Evolutionary conservation across 2,888 invertebrate genomes (phyloP), one percentile per base, ranked within the genome.

Genomic region (Zeuzera pyrina): DNA sequence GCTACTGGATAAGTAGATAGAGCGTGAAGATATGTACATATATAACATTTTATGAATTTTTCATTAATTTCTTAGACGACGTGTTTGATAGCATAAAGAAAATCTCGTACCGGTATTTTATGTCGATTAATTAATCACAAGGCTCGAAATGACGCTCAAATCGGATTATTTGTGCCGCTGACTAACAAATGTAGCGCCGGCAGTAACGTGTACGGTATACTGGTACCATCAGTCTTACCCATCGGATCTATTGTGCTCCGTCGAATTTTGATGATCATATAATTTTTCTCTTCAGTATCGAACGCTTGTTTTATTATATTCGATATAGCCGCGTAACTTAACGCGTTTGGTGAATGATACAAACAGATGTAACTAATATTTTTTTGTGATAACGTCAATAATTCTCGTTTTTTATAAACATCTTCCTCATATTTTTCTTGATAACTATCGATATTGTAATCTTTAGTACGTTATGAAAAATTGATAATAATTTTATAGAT

Each of bases 121-220:
- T 41, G 47, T 54, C 41, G 38, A 55, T 52, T 63, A 57, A 67
- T 65, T 67, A 67, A 65, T 68, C 64, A 70, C 49, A 48, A 47
- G 47, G 45, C 33, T 49, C 36, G 42, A 54, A 49, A 61, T 54
- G 52, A 58, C 56, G 49, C 51, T 53, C 55, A 56, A 57, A 59
- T 57, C 57, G 54, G 58, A 64, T 65, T 67, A 67, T 61, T 59
- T 59, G 49, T 54, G 43, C 36, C 50, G 42, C 51, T 52, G 54
- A 51, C 47, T 50, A 48, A 58, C 55, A 60, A 53, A 57, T 54
- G 55, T 46, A 38, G 38, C 26, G 30, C 36, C 29, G 33, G 33
- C 16, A 15, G 29, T 35, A 35, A 30, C 29, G 31, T 28, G 25
- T 38, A 34, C 38, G 34, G 36, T 43, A 45, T 41, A 50, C 45